Percentiles rank a stretch among this genome's conserved stretches.
Evolutionary conservation across 2,888 invertebrate genomes (phyloP).

Genomic region (Spisula solida): DNA sequence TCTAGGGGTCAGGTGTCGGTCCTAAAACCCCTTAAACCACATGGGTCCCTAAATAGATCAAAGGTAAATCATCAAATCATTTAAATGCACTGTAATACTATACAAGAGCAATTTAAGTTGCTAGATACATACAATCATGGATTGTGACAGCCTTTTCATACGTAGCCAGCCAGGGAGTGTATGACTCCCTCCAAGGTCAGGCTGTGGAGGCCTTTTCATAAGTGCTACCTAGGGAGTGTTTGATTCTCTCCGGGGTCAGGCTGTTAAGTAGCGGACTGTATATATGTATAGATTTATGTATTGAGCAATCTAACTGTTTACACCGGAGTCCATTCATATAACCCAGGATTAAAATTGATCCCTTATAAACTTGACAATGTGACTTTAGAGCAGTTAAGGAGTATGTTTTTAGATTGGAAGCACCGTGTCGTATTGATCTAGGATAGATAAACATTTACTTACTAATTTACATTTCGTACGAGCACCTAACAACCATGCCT

Average conservation of each 20-base stretch:
- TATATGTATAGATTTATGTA: not conserved
- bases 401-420: not conserved
- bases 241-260: not conserved
- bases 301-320: not conserved
- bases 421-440: not conserved
- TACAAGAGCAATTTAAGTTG: too few relatives aligned
- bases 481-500: slow-evolving; percentile 52
- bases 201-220: not conserved
- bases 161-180: too few relatives aligned
- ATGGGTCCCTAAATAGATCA: too few relatives aligned
- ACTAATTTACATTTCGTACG: not conserved
- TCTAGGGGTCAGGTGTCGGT: too few relatives aligned
- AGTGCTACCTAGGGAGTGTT: not conserved
- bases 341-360: slow-evolving; percentile 11
- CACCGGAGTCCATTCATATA: not conserved
- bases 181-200: too few relatives aligned
- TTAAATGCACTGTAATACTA: too few relatives aligned
- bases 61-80: too few relatives aligned
- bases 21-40: too few relatives aligned
- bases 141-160: too few relatives aligned
- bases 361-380: slow-evolving; percentile 1
- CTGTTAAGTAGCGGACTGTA: not conserved
- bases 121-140: too few relatives aligned
- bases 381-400: slow-evolving; percentile 8
- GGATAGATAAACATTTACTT: slow-evolving; percentile 12